A percentile compares a stretch with the other conserved stretches of the same genome.
Evolutionary conservation across 2,888 invertebrate species (phyloP).

Genomic region (Aphidius colemani): DNA sequence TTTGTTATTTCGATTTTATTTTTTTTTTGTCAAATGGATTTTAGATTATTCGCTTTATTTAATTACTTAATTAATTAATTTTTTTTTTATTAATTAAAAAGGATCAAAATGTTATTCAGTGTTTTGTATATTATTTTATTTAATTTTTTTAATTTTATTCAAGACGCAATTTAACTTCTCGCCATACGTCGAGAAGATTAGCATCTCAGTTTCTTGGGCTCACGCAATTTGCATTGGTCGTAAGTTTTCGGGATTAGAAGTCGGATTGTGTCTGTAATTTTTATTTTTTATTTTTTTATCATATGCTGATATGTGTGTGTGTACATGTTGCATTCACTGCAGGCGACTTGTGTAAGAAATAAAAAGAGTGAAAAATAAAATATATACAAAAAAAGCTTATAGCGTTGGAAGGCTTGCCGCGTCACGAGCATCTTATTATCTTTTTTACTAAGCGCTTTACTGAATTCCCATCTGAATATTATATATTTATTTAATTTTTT

Average conservation of each 20-base stretch:
- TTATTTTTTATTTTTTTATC: conserved; percentile 4
- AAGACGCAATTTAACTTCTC: conserved; percentile 27
- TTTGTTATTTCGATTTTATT: too few species aligned
- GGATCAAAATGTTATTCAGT: too few species aligned
- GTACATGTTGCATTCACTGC: neutral
- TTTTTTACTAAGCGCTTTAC: conserved; percentile 35
- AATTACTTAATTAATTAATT: too few species aligned
- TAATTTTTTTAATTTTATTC: neutral
- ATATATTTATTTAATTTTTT: neutral
- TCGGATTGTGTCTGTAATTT: conserved; percentile 4
- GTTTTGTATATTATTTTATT: too few species aligned
- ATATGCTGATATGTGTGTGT: neutral
- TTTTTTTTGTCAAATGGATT: too few species aligned
- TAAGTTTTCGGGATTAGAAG: conserved; percentile 50
- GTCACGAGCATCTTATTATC: conserved; percentile 34
- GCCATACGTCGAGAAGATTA: conserved; percentile 39
- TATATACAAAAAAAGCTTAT: neutral
- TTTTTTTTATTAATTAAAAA: too few species aligned
- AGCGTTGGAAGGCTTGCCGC: neutral
- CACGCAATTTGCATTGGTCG: conserved; percentile 47
- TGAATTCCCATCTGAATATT: conserved; percentile 26
- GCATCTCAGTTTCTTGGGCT: conserved; percentile 36
- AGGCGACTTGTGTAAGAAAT: too few species aligned
- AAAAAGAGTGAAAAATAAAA: too few species aligned
- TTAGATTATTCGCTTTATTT: too few species aligned